Evolutionary conservation across 2,113 vertebrate genomes (phyloP).

Genomic region (Syngnathus typhle): DNA sequence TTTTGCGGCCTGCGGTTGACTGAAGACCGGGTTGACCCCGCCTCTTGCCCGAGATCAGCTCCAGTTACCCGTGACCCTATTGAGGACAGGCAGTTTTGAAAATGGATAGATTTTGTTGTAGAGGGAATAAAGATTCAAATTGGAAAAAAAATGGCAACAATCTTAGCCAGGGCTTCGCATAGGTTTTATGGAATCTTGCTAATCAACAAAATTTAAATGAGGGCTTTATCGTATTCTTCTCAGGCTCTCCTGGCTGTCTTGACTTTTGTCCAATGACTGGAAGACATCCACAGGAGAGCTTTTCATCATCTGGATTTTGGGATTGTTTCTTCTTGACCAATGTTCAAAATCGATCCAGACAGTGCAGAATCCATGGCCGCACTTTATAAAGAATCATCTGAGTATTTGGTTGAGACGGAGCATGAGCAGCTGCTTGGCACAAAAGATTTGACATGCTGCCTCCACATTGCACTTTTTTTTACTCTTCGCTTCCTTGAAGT

Average conservation of each 20-base stretch:
- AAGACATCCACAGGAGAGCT: slow-evolving; percentile 43
- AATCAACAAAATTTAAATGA: too few relatives aligned
- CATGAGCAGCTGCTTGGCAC: slow-evolving; percentile 49
- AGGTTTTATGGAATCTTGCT: too few relatives aligned
- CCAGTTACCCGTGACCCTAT: not conserved
- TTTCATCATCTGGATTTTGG: slow-evolving; percentile 45
- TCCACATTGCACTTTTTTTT: slow-evolving; percentile 62
- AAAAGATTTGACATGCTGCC: slow-evolving; percentile 58
- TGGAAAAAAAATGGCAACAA: too few relatives aligned
- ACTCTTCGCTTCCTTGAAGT: slow-evolving; percentile 64
- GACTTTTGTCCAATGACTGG: slow-evolving; percentile 35
- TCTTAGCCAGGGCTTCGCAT: too few relatives aligned
- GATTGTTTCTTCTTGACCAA: slow-evolving; percentile 43
- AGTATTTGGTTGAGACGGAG: slow-evolving; percentile 33
- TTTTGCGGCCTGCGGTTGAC: too few relatives aligned
- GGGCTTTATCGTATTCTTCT: slow-evolving; percentile 30
- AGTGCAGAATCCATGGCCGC: slow-evolving; percentile 16
- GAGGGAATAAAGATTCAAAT: not conserved
- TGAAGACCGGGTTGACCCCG: too few relatives aligned
- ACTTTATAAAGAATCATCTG: slow-evolving; percentile 43
- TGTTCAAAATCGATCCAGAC: slow-evolving; percentile 33
- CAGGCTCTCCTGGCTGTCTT: slow-evolving; percentile 32
- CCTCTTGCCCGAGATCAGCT: too few relatives aligned
- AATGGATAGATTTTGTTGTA: not conserved
- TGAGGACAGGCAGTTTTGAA: not conserved